Conservation (phyloP, 2,113 vertebrate genomes). For the Ictalurus punctatus region DNA sequence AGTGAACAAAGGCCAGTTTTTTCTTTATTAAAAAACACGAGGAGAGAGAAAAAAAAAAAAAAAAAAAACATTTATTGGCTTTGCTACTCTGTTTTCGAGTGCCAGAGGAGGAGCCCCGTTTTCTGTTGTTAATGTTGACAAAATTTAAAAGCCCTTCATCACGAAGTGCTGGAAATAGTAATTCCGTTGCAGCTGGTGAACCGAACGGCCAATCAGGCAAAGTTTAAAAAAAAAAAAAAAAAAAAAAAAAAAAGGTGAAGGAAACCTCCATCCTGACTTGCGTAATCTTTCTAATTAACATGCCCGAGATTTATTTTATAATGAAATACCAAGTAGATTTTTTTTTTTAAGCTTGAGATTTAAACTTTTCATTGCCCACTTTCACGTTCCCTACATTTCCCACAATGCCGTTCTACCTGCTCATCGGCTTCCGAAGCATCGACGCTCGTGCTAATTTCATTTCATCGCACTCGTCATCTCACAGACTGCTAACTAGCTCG, state of each 20-base stretch:
- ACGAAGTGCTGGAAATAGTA: neutral
- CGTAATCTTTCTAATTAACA: neutral
- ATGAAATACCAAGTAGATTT: neutral
- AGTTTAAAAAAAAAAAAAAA: too few species aligned
- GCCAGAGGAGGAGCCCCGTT: too few species aligned
- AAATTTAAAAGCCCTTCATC: neutral
- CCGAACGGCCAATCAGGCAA: neutral
- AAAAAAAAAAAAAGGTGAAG: neutral
- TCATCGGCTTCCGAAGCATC: neutral
- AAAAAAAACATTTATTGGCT: too few species aligned
- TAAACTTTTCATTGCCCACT: neutral
- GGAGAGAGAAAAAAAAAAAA: too few species aligned
- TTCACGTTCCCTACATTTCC: neutral
- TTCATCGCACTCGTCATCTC: neutral
- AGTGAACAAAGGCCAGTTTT: too few species aligned
- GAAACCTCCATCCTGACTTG: neutral
- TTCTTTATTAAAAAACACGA: too few species aligned
- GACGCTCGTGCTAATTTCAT: too few species aligned
- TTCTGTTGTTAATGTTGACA: too few species aligned
- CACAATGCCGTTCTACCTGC: neutral
- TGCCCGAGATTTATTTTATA: neutral
- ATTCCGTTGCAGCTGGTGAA: neutral
- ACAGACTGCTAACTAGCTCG: neutral
- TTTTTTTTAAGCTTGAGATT: too few species aligned
- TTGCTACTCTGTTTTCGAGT: too few species aligned